These are phyloP conservation scores for Nestor notabilis DNA, from an alignment of 2,113 vertebrate species.

Conservation along the genomic window DNA sequence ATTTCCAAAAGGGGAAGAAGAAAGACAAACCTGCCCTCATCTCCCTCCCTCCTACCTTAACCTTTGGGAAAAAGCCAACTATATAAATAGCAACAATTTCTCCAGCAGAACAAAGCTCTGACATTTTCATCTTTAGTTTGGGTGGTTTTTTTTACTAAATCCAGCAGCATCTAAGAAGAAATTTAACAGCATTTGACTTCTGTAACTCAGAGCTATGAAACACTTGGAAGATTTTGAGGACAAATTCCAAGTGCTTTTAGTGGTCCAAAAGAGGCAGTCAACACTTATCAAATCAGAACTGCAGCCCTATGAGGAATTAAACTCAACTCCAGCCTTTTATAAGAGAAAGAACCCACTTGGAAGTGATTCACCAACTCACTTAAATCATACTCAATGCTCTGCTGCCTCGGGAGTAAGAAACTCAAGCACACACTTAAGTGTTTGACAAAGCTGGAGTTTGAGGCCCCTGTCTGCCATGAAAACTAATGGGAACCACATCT, in stretches of 20 bases:
- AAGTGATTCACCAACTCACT: background rate
- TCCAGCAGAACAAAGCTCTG: constrained; percentile 3
- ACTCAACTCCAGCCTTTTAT: background rate
- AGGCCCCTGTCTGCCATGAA: background rate
- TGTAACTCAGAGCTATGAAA: constrained; percentile 11
- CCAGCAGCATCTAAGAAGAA: background rate
- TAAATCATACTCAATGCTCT: background rate
- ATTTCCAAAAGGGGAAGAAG: background rate
- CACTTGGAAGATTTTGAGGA: background rate
- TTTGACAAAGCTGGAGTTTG: background rate
- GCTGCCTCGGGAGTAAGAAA: background rate
- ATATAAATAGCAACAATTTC: constrained; percentile 11
- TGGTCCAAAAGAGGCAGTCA: background rate
- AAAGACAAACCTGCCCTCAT: background rate
- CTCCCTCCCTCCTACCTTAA: background rate
- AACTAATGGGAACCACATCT: background rate
- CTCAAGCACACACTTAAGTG: background rate
- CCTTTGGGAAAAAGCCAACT: background rate
- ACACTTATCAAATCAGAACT: background rate
- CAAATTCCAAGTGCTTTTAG: constrained; percentile 8
- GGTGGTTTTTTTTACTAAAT: background rate
- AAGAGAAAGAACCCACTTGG: background rate
- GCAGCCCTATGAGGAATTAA: background rate
- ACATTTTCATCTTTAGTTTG: background rate
- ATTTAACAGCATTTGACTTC: constrained; percentile 33